Base-by-base conservation (phyloP, 2,888 invertebrate species). In the Dorcus hopei region DNA sequence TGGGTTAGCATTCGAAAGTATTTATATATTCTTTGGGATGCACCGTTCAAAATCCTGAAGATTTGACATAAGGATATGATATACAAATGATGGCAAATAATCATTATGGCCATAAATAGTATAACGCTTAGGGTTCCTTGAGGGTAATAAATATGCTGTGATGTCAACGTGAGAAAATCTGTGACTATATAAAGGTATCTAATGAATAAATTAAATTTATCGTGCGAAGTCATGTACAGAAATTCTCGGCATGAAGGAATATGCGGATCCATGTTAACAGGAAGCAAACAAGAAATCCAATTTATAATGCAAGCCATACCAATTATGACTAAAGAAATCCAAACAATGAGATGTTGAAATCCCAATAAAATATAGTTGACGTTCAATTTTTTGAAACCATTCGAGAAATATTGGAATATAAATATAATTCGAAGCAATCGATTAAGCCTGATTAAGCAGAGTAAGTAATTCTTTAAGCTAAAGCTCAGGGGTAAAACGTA, bases 341-440 rank as follows among this genome's bases (percentile, higher is more conserved):
- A 60, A 8, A 54, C 9, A 14, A 54, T 7, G 3, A 60, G 38
- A 41, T 54, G 54, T 11, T 48, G 38, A 40, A 57, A 50, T 4
- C 57, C 49, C 54, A 54, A 47, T 9, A 38, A 26, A 38, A 50
- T 48, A 11, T 54, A 33, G 14, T 57, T 60, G 33, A 54, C 47
- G 19, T 57, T 57, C 19, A 54, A 50, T 23, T 49, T 45, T 9
- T 51, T 38, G 38, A 38, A 54, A 19, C 52, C 50, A 9, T n/a
- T 23, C 11, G 9, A 50, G 38, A 60, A 60, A 48, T 55, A 61
- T 42, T 52, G 52, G 16, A 61, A 58, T 38, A 61, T 19, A 11
- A 47, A 48, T 11, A 49, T 54, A 19, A 61, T 45, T 14, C 65
- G 57, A 4, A 58, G 41, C n/a, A 64, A 52, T 9, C 65, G 58